Evolutionary conservation across 2,797 vertebrate species (phyloP), one percentile per base, ranked within the genome.

Genomic region (Scleropages formosus): DNA sequence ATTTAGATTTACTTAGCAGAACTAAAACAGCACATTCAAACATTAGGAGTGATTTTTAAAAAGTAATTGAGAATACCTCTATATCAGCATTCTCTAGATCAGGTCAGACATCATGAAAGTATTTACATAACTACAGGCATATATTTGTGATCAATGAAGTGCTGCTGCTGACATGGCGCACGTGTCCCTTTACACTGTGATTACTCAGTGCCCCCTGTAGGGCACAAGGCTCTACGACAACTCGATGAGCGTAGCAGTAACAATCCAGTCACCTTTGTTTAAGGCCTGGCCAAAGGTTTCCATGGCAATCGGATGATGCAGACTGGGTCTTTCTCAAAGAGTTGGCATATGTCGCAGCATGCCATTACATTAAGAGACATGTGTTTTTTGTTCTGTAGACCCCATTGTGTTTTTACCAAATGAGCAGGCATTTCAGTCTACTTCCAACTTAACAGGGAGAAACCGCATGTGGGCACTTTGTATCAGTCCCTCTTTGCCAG

Each of bases 241-340:
- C 1, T 31, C 4, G 76, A 66, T 64, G 16, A 69, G 78, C 70
- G 65, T 79, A 72, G 73, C 77, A 76, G 79, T 72, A 77, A 87
- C 79, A 78, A 85, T 75, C 78, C 63, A 78, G 82, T 79, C 84
- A 84, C 86, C 84, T 87, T 85, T 83, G 83, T 83, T 82, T 84
- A 81, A 80, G 77, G 82, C 80, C 86, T 85, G 80, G 84, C 71
- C 85, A 82, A 70, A 82, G 85, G 92, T 93, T 93, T 86, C 92
- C 88, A 91, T 93, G 88, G 89, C 24, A 81, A 93, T 87, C 68
- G 12, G 18, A 85, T 87, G 84, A 86, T 75, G 81, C 77, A 74
- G 79, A 82, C 82, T 81, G 82, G 8, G 56, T 20, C 49, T 64
- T 68, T 74, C 53, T 56, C 71, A 69, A 64, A 58, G 31, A 63